These are phyloP conservation scores for Eubucco bourcierii DNA, from an alignment of 2,113 vertebrate species.

Conservation along the genomic window DNA sequence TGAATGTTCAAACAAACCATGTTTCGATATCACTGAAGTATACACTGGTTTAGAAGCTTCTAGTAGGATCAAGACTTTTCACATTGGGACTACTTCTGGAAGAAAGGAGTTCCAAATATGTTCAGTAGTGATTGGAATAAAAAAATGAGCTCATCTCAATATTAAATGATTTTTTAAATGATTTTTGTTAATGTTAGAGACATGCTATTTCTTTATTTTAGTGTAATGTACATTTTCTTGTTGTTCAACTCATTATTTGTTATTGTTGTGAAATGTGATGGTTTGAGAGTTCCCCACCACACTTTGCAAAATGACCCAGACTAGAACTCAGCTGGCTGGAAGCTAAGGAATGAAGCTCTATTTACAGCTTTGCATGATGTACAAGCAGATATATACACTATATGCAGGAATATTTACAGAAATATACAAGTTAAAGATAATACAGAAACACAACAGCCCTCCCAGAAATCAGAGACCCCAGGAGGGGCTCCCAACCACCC, in stretches of 20 bases:
- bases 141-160: not conserved
- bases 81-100: not conserved
- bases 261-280: not conserved
- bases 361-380: no score
- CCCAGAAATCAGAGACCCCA: no score
- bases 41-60: not conserved
- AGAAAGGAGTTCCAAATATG: not conserved
- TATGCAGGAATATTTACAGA: no score
- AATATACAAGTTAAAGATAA: no score
- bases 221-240: not conserved
- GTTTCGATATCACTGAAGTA: not conserved
- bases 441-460: no score
- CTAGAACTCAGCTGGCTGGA: no score
- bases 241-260: not conserved
- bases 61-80: accelerated
- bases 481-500: no score
- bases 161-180: not conserved
- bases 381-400: no score
- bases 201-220: not conserved
- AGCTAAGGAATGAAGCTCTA: no score
- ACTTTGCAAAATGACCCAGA: no score
- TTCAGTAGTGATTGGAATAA: not conserved
- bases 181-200: not conserved
- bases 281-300: no score
- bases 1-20: not conserved